These are phyloP conservation scores for Leptothorax acervorum DNA, from an alignment of 2,888 invertebrate genomes.

Conservation along the genomic window DNA sequence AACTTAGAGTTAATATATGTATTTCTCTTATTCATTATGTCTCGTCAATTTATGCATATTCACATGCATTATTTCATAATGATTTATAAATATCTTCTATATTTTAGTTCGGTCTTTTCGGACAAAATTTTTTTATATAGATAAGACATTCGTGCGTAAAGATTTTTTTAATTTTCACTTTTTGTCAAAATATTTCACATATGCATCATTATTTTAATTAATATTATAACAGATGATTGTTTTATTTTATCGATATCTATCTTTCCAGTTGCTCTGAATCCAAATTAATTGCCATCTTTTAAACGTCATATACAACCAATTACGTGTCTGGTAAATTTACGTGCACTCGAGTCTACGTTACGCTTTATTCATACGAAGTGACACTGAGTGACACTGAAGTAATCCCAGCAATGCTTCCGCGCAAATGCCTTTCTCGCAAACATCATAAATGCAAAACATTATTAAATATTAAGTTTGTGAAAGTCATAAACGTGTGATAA, in stretches of 20 bases:
- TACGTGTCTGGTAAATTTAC: not conserved
- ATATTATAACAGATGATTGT: not conserved
- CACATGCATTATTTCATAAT: not conserved
- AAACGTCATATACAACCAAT: not conserved
- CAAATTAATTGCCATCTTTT: not conserved
- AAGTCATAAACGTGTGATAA: not conserved
- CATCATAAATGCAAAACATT: conserved; percentile 37
- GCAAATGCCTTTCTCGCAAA: not conserved
- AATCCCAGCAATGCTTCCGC: not conserved
- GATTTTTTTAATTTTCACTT: not conserved
- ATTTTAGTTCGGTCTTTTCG: not conserved
- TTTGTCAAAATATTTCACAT: not conserved
- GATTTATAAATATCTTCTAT: not conserved
- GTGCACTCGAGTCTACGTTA: not conserved
- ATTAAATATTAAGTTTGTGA: conserved; percentile 44
- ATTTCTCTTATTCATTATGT: not conserved
- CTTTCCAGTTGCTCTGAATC: conserved; percentile 11
- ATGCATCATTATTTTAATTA: not conserved
- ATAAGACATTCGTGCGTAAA: not conserved
- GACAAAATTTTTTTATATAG: not conserved
- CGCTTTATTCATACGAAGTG: conserved; percentile 4
- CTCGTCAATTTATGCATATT: not conserved
- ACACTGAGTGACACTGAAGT: not conserved
- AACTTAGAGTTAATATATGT: not conserved
- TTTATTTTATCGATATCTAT: conserved; percentile 20